Conservation (phyloP, 2,797 vertebrate genomes). For the Chaetodon trifasciatus region DNA sequence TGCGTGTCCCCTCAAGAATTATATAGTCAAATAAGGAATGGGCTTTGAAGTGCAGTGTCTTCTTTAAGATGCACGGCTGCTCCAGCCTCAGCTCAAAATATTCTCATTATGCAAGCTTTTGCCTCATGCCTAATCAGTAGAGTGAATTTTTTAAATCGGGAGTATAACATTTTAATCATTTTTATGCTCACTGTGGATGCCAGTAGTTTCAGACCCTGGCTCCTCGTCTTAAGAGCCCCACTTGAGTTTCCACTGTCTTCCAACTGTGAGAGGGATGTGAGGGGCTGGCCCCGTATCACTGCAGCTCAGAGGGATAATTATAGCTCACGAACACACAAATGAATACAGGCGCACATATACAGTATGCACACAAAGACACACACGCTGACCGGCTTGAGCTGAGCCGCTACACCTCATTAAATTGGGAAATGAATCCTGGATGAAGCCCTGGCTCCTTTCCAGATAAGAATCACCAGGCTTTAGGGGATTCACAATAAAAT, state of each 20-base stretch:
- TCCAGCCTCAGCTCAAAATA: constrained; percentile 2
- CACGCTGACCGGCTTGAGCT: constrained; percentile 65
- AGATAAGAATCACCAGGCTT: constrained; percentile 75
- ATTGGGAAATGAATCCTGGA: constrained; percentile 81
- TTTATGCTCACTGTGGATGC: constrained; percentile 13
- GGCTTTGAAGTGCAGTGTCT: constrained; percentile 16
- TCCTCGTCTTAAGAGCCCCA: constrained; percentile 44
- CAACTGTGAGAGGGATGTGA: constrained; percentile 53
- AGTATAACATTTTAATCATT: constrained; percentile 17
- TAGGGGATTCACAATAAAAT: constrained; percentile 68
- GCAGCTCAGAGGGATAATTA: constrained; percentile 68
- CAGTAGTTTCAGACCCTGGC: constrained; percentile 15
- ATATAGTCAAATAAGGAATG: constrained; percentile 25
- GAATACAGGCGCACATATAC: constrained; percentile 31
- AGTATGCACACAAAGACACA: constrained; percentile 45
- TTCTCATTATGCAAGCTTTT: constrained; percentile 13
- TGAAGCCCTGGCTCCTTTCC: constrained; percentile 66
- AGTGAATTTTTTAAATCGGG: constrained; percentile 20
- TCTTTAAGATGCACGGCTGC: constrained; percentile 13
- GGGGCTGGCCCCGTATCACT: constrained; percentile 53
- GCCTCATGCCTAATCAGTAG: neutral
- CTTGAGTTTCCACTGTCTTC: constrained; percentile 51
- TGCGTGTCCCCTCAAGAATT: constrained; percentile 31
- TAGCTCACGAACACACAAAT: constrained; percentile 44
- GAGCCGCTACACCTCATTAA: constrained; percentile 82